Base-by-base conservation (phyloP, 2,888 invertebrate species). In the Volucella inflata region DNA sequence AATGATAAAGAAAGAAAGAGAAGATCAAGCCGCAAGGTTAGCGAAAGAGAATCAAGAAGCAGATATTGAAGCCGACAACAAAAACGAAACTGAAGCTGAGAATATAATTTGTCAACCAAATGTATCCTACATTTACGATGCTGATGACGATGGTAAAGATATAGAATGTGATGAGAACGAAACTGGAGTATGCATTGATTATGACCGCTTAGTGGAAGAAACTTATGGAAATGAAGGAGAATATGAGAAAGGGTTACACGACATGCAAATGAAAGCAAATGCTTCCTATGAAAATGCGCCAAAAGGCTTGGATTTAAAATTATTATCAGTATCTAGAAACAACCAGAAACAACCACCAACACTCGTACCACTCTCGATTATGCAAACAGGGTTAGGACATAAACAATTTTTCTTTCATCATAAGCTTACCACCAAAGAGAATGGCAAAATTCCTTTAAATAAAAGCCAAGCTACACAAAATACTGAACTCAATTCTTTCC, bases 81-180 rank as follows among this genome's bases (percentile, higher is more conserved):
- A 17, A 11, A 17, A 6, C 10, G 60, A 36, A 3, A 3, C 16
- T 3, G 82, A 85, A 14, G 60, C 76, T 8, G 87, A 87, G 9
- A 71, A 72, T 10, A 84, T 87, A 2, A 75, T 87, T 30, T 87
- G 87, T 16, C 83, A 84, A 55, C 87, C 87, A 8, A 87, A 53
- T 17, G 62, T 87, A 11, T 75, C 87, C 0, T 85, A 67, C 14
- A 72, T 87, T 9, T 82, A 79, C 44, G 79, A 51, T 38, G n/a
- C 36, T 30, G 16, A 51, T 16, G 74, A 74, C 0, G 68, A 74
- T 46, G 71, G 36, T 44, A 67, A 68, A 11, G 62, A 62, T 11
- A 16, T 44, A 8, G 55, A 78, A n/a, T 55, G 55, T 36, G 50
- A 71, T 11, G 70, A 70, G 14, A 51, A 65, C 44, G 74, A 79